These are phyloP conservation scores for Epinephelus fuscoguttatus DNA, from an alignment of 2,113 vertebrate genomes.

Conservation along the genomic window DNA sequence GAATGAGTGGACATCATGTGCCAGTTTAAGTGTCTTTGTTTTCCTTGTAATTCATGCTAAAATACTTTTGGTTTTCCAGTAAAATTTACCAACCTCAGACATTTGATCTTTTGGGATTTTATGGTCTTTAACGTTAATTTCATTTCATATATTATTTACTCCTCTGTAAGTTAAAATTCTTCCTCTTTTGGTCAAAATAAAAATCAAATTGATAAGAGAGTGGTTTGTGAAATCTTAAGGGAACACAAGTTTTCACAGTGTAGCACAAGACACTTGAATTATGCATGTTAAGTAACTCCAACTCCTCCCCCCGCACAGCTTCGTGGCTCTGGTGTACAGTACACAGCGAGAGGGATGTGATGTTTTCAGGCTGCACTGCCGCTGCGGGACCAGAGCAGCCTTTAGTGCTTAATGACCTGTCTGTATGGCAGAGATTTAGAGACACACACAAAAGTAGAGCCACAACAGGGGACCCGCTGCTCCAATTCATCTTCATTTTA, in stretches of 20 bases:
- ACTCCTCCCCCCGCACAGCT: background rate
- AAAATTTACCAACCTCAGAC: background rate
- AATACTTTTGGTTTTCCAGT: background rate
- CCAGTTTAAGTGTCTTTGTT: background rate
- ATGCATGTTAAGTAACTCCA: background rate
- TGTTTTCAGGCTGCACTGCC: constrained; percentile 7
- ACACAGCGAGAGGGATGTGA: constrained; percentile 25
- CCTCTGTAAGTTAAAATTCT: background rate
- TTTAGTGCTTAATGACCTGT: constrained; percentile 61
- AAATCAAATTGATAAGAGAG: background rate
- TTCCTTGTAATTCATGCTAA: background rate
- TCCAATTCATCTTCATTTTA: constrained; percentile 81
- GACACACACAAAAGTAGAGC: constrained; percentile 10
- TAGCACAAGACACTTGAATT: background rate
- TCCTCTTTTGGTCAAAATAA: background rate
- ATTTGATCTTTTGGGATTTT: background rate
- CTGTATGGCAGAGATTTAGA: constrained; percentile 46
- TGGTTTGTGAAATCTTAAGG: background rate
- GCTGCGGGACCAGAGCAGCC: background rate
- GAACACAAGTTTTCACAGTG: background rate
- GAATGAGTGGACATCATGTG: background rate
- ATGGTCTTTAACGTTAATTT: background rate
- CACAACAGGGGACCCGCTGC: constrained; percentile 22
- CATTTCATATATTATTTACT: background rate
- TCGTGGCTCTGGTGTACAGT: background rate